Base-by-base conservation (phyloP, 1,140 invertebrate species). In the Geopemphigus sp. region DNA sequence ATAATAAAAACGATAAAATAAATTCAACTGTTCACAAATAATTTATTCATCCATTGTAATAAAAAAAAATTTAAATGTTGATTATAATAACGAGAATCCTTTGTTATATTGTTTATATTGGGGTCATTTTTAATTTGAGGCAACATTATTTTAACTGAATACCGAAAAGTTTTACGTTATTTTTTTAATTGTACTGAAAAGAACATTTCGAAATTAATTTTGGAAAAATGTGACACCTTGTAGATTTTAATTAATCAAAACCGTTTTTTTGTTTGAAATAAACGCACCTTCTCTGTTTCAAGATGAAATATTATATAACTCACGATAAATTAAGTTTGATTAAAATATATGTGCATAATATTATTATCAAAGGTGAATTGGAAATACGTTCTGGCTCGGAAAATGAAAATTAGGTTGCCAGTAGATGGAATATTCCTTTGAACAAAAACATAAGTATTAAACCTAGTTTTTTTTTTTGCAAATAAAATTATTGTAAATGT, bases 161-260 rank as follows among this genome's bases (percentile, higher is more conserved):
- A 66, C 63, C 22, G 63, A 4, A 66, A 66, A 66, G 8, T 66
- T 19, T n/a, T 39, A 64, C 61, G 15, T 66, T 66, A 14, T n/a
- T 66, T 66, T 66, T 66, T 66, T 66, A 39, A 66, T n/a, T 22
- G 29, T 22, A 15, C 11, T 39, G 22, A 66, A 39, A 32, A 39
- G 63, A 45, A 39, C 19, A 45, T 45, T 45, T 66, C 39, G 4
- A 45, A 45, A 39, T 22, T 66, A 45, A 66, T 66, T n/a, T n/a
- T 66, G 14, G 29, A 66, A 64, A 66, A 66, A n/a, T 19, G n/a
- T 39, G 32, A 39, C n/a, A 39, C 63, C 39, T 66, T 66, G n/a
- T 45, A 22, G 32, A 45, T 39, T 66, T 66, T 66, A 66, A 66
- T 66, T 66, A 66, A 66, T 22, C 63, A 66, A 66, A 32, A 66